These are phyloP conservation scores for Desmodus rotundus DNA, from an alignment of 2,113 vertebrate genomes.

Conservation along the genomic window DNA sequence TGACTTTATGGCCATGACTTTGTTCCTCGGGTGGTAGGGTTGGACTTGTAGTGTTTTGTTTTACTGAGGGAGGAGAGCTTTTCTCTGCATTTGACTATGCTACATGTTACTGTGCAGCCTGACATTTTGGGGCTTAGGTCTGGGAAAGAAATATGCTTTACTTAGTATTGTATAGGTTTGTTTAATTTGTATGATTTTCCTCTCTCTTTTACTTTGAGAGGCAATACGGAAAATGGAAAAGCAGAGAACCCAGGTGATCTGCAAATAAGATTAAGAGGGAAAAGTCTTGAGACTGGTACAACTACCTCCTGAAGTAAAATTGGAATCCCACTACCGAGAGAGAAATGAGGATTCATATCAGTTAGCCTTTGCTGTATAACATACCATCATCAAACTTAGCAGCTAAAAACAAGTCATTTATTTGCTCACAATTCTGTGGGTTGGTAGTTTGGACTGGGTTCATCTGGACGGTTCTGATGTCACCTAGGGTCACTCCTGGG, in stretches of 20 bases:
- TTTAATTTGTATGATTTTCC: neutral
- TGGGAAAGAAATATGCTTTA: neutral
- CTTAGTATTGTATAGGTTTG: neutral
- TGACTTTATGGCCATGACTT: neutral
- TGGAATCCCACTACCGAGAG: neutral
- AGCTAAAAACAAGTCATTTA: neutral
- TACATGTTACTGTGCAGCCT: neutral
- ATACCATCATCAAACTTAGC: neutral
- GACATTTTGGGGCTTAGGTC: neutral
- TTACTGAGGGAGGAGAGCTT: neutral
- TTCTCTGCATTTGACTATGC: neutral
- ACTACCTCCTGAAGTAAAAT: neutral
- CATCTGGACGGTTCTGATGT: neutral
- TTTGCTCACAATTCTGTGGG: neutral
- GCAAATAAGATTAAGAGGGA: neutral
- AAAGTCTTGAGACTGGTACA: neutral
- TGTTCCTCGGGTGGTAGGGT: neutral
- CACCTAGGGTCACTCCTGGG: neutral
- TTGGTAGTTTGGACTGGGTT: neutral
- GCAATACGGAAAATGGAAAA: neutral
- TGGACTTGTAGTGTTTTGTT: neutral
- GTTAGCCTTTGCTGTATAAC: neutral
- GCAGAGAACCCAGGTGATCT: neutral
- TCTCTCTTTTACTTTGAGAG: neutral
- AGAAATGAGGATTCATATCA: neutral